Percentiles rank a stretch among this genome's conserved stretches.
phyloP scores from a whole-genome alignment of 2,888 invertebrate species.

The Flexamia atlantica region DNA sequence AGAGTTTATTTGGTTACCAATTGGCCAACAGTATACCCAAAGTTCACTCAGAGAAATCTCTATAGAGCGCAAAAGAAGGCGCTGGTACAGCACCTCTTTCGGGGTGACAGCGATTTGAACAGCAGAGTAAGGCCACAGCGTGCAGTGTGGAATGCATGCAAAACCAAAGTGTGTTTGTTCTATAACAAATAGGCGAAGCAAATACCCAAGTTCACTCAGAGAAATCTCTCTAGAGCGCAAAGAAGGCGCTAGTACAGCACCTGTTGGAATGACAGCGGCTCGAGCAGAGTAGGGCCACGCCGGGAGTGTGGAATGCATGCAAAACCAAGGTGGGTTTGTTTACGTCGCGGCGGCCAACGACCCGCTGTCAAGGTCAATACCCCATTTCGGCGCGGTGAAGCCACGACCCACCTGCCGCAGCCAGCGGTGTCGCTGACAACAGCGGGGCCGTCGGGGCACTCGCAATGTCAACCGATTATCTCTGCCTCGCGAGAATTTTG shows the following conservation, averaged over 20 bases:
- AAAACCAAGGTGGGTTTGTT: conserved; percentile 51
- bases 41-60: too few relatives aligned
- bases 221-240: too few relatives aligned
- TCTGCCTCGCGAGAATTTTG: too few relatives aligned
- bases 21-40: too few relatives aligned
- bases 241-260: not conserved
- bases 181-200: too few relatives aligned
- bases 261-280: not conserved
- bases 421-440: conserved; percentile 16
- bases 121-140: not conserved
- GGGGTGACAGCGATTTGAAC: not conserved
- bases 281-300: not conserved
- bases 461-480: too few relatives aligned
- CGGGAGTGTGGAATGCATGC: conserved; percentile 51
- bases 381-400: conserved; percentile 18
- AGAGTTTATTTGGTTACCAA: too few relatives aligned
- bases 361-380: conserved; percentile 56
- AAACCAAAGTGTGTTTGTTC: too few relatives aligned
- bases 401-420: conserved; percentile 18
- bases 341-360: conserved; percentile 42
- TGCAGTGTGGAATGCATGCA: conserved; percentile 54
- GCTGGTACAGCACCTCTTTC: not conserved
- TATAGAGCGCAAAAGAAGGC: too few relatives aligned
- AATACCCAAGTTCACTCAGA: too few relatives aligned
- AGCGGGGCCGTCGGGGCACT: too few relatives aligned